phyloP scores from a whole-genome alignment of 2,113 vertebrate species.

The Enhydra lutris region DNA sequence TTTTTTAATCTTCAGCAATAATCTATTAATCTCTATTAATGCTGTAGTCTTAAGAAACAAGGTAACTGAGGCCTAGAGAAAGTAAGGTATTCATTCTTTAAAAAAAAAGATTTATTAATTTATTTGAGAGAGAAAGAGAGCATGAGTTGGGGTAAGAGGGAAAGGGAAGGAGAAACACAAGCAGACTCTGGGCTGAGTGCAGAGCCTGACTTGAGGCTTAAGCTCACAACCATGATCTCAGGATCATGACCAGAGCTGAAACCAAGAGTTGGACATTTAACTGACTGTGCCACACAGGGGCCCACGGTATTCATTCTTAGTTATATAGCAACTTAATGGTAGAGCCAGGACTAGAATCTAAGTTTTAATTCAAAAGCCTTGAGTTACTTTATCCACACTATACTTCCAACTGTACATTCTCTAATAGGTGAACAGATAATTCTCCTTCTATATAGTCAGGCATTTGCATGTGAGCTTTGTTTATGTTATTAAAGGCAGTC shows the following conservation, averaged over 20 bases:
- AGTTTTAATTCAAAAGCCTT: background rate
- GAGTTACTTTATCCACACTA: background rate
- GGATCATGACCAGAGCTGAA: no score
- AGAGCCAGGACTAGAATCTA: background rate
- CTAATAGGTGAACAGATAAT: background rate
- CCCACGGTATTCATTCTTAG: background rate
- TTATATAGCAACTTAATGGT: background rate
- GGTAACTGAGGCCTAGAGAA: background rate
- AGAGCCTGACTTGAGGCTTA: no score
- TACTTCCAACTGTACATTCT: background rate
- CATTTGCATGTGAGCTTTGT: background rate
- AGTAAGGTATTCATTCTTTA: background rate
- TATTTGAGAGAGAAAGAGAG: no score
- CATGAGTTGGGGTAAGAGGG: no score
- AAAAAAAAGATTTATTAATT: no score
- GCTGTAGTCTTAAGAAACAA: background rate
- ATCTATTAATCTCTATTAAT: background rate
- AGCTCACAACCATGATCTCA: no score
- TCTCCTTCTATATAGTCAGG: background rate
- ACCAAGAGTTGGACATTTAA: no score
- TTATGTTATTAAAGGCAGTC: background rate
- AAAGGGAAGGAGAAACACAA: no score
- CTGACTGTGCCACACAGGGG: no score
- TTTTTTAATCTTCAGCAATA: background rate
- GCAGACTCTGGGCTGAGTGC: no score